Conservation (phyloP, 2,113 vertebrate species). For the Eulemur macaco region DNA sequence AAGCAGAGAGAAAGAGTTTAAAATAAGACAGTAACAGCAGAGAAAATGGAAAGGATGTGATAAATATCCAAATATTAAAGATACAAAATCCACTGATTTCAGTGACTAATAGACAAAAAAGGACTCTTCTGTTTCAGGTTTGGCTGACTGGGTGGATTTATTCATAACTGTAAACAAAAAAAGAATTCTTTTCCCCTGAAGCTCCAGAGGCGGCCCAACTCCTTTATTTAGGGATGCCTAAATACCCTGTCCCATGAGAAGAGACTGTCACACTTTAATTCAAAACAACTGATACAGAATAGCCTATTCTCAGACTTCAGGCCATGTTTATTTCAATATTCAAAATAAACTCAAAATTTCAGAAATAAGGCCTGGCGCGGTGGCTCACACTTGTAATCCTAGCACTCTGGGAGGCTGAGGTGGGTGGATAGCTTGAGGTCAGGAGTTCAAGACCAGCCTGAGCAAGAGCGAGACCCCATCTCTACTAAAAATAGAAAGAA, state of each 20-base stretch:
- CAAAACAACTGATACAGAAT: not conserved
- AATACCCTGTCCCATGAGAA: not conserved
- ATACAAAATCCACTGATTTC: not conserved
- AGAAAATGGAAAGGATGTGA: not conserved
- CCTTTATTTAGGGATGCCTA: not conserved
- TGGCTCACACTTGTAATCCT: no score
- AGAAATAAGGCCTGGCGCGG: not conserved
- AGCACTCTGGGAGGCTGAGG: no score
- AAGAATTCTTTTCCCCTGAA: not conserved
- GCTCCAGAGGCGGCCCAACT: not conserved
- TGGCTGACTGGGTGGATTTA: not conserved
- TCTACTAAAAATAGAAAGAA: no score
- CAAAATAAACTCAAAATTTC: constrained; percentile 14
- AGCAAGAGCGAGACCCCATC: no score
- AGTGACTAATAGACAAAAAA: not conserved
- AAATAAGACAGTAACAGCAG: not conserved
- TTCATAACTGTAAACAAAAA: not conserved
- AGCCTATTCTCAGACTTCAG: not conserved
- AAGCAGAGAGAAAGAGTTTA: not conserved
- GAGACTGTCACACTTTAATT: not conserved
- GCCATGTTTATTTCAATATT: not conserved
- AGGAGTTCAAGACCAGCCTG: no score
- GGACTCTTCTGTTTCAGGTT: not conserved
- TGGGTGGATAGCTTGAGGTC: no score
- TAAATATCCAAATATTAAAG: not conserved